Base-by-base conservation (phyloP, 2,113 vertebrate species). In the Pygoscelis adeliae region DNA sequence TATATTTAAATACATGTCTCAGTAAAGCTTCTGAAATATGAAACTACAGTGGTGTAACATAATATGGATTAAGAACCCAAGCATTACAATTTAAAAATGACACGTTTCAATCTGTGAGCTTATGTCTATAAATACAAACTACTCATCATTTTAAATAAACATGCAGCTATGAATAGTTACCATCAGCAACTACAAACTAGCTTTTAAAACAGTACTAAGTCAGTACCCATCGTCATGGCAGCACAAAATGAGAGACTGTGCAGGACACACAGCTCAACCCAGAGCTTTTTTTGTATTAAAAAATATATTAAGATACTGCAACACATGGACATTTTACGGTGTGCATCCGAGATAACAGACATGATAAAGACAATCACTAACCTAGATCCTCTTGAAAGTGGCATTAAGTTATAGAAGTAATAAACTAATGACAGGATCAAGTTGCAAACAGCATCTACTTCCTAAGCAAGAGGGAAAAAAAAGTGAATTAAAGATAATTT, bases 391-490 rank as follows among this genome's bases (percentile, higher is more conserved):
- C 99, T 98, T 88, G 99, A 99, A 61, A 99, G 99, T 25, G 99
- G 99, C 99, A 99, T 99, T 97, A 99, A 99, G 93, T 99, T 99
- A 97, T 99, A 99, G 98, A 99, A 99, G 98, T 99, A 99, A 98
- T 99, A 99, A 93, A 99, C 98, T 97, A 99, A 96, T 13, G 99
- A 99, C 59, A 99, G 98, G 97, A 99, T 99, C 87, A 99, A 98
- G 96, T 99, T 99, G 97, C 99, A 99, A 93, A 99, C 99, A 36
- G 99, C 99, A 92, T 99, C 99, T 53, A 99, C 98, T 93, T 99
- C 99, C 99, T 99, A 94, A 66, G 87, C 81, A 89, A 94, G 55
- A 92, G 34, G 34, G 78, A 58, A 94, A 86, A 90, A 55, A 70
- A 50, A 19, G 4, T 46, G 9, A 89, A 49, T 58, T 92, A 73